Base-by-base conservation (phyloP, 2,797 vertebrate genomes). In the Coranthus polyacanthus region DNA sequence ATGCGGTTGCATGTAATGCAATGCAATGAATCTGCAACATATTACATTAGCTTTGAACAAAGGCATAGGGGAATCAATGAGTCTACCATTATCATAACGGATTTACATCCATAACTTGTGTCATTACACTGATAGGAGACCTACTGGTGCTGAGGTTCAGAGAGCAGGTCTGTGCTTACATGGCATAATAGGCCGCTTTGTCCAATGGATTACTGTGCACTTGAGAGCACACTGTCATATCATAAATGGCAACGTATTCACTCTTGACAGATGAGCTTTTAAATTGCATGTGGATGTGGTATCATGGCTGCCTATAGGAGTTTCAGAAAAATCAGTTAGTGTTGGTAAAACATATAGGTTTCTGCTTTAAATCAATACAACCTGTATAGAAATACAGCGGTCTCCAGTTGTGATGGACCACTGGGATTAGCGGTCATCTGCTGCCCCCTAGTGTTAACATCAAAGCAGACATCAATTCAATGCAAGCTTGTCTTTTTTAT, bases 61-160 rank as follows among this genome's bases (percentile, higher is more conserved):
- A 86, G 46, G 55, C 55, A 79, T 9, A 68, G 58, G 41, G 59
- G 61, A 65, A 90, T 92, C 85, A 76, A 91, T 91, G 73, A 63
- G 24, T 65, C 71, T 49, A 26, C 71, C 68, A 76, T 88, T 90
- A 88, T 80, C 53, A 60, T 86, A 90, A 86, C 71, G 68, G 61
- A 83, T 84, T 83, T 83, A 78, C 66, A 80, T 86, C 79, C 69
- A 79, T 85, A 85, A 81, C 53, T 20, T 71, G 37, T 43, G 76
- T 77, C 68, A 75, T 79, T 78, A 79, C 52, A 61, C 61, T 46
- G 60, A 81, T 63, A 67, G 78, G 56, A 72, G 69, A 73, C 46
- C 67, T 60, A 22, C 68, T 71, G 49, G 69, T 68, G 68, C 41
- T 29, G 43, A 34, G 45, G 47, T 44, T 38, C 62, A 77, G 55